phyloP scores from a whole-genome alignment of 2,797 vertebrate genomes.

The Jordanella pulchra region DNA sequence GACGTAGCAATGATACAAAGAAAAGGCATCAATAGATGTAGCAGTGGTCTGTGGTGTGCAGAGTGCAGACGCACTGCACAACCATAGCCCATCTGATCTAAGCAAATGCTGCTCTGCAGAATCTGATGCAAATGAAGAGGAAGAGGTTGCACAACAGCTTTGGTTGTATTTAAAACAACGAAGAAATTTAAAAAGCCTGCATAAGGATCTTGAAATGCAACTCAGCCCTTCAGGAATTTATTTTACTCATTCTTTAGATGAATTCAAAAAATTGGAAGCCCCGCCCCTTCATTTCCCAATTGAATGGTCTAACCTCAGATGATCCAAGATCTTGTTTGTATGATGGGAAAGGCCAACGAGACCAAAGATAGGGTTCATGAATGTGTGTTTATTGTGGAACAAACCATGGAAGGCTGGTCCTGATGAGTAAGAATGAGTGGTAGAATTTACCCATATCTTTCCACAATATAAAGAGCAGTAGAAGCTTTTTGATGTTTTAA shows the following conservation, averaged over 20 bases:
- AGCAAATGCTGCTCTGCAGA: not conserved
- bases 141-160: not conserved
- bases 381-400: too few species aligned
- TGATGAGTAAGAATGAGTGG: too few species aligned
- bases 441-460: too few species aligned
- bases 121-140: not conserved
- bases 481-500: too few species aligned
- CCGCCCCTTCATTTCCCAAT: not conserved
- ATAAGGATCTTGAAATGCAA: not conserved
- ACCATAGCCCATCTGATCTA: not conserved
- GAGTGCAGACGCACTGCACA: too few species aligned
- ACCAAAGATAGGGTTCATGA: not conserved
- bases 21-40: too few species aligned
- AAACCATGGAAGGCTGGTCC: too few species aligned
- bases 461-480: too few species aligned
- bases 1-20: too few species aligned
- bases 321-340: not conserved
- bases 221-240: not conserved
- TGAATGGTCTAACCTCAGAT: not conserved
- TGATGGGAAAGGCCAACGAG: not conserved
- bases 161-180: not conserved
- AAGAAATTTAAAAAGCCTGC: too few species aligned
- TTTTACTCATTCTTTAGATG: not conserved
- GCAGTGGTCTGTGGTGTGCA: too few species aligned
- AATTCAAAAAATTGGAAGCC: not conserved